Conservation (phyloP, 1,140 invertebrate genomes). For the Capitella teleta region DNA sequence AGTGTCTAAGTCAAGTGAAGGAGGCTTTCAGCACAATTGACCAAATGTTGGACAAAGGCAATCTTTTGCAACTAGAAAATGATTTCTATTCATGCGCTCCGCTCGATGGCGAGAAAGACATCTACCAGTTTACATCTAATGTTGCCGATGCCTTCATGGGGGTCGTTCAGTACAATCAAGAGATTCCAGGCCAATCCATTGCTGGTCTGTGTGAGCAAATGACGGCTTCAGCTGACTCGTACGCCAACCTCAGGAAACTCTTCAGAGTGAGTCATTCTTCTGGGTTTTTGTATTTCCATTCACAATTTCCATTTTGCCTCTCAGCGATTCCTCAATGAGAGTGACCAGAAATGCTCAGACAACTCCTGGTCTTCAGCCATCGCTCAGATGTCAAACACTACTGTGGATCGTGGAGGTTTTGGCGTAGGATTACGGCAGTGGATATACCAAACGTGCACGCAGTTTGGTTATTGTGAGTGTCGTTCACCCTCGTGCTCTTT, state of each 20-base stretch:
- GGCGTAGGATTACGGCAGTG: constrained; percentile 50
- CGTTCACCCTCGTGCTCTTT: background rate
- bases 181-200: constrained; percentile 45
- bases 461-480: constrained; percentile 88
- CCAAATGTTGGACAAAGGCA: constrained; percentile 9
- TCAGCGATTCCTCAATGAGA: too few species aligned
- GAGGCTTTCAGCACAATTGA: constrained; percentile 19
- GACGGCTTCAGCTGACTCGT: constrained; percentile 14
- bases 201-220: constrained; percentile 17
- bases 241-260: constrained; percentile 18
- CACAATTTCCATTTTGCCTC: background rate
- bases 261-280: too few species aligned
- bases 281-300: background rate
- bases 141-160: constrained; percentile 61
- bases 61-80: constrained; percentile 12
- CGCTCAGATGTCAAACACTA: constrained; percentile 55
- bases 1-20: constrained; percentile 17
- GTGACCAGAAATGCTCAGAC: constrained; percentile 65
- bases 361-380: constrained; percentile 69
- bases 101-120: constrained; percentile 42
- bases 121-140: constrained; percentile 64
- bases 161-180: constrained; percentile 85
- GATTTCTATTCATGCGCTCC: constrained; percentile 54
- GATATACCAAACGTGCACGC: constrained; percentile 87
- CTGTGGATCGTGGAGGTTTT: constrained; percentile 32